Evolutionary conservation across 2,797 vertebrate species (phyloP), one percentile per base, ranked within the genome.

Genomic region (Enoplosus armatus): DNA sequence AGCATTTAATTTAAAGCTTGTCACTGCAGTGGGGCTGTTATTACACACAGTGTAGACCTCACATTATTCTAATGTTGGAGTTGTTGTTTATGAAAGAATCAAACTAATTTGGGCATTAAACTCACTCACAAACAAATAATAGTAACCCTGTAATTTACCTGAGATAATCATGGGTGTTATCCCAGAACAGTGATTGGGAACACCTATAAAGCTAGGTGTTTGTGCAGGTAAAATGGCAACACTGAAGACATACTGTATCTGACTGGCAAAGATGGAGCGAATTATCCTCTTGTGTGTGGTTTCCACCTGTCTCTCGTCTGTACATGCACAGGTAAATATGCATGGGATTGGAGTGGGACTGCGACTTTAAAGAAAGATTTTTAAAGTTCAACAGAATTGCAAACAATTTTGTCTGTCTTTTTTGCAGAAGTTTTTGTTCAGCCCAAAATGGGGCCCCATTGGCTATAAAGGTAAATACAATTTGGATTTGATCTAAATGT

Each of bases 191-290:
- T 74, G 83, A 83, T 79, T 73, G 81, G 74, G 89, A 79, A 83
- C 84, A 81, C 83, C 80, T 94, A 95, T 95, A 95, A 94, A 95
- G 91, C 84, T 64, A 45, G 70, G 67, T 59, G 85, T 89, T 87
- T 82, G 85, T 66, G 61, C 69, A 68, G 68, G 87, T 80, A 79
- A 87, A 92, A 91, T 90, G 55, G 85, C 83, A 93, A 80, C 83
- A 81, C 71, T 77, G 87, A 79, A 77, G 85, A 48, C 80, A 50
- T 53, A n/a, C n/a, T n/a, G n/a, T n/a, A 71, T 66, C 90, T 78
- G 87, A 72, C 85, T 83, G 75, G 86, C 71, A 83, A 74, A 82
- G 79, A 94, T 95, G 94, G 87, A 89, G 62, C 81, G 73, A 83
- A 87, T 92, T 88, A 90, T 91, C 86, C 74, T 93, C 70, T 68